phyloP scores from a whole-genome alignment of 2,797 vertebrate species.

The Crocidura indochinensis region DNA sequence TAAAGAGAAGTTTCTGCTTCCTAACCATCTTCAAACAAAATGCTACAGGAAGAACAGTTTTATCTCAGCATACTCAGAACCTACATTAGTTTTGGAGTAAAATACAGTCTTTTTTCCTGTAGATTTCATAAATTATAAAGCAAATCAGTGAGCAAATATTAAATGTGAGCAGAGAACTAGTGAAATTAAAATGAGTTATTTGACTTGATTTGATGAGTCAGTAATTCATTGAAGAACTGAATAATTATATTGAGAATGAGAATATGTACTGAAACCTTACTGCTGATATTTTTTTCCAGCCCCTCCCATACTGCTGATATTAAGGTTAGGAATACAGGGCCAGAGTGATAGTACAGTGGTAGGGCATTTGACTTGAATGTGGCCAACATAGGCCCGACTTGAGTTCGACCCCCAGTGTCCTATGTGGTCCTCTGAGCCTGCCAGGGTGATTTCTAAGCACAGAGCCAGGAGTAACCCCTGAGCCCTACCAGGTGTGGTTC shows the following conservation, averaged over 20 bases:
- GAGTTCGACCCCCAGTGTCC: too few relatives aligned
- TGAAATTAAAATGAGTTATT: slow-evolving; percentile 32
- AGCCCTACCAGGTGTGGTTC: too few relatives aligned
- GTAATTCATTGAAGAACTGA: neutral
- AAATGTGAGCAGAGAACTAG: slow-evolving; percentile 21
- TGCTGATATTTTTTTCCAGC: neutral
- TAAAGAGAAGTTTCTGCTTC: neutral
- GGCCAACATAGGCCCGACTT: too few relatives aligned
- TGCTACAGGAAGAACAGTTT: neutral
- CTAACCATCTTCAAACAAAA: neutral
- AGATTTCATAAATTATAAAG: slow-evolving; percentile 67
- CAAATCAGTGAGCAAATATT: slow-evolving; percentile 54
- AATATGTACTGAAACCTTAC: neutral
- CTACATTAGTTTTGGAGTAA: slow-evolving; percentile 48
- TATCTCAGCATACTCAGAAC: slow-evolving; percentile 40
- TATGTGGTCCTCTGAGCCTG: too few relatives aligned
- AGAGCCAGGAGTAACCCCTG: too few relatives aligned
- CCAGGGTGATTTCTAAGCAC: too few relatives aligned
- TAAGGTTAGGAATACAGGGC: too few relatives aligned
- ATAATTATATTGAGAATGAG: neutral
- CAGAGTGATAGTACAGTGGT: too few relatives aligned
- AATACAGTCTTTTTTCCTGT: slow-evolving; percentile 29
- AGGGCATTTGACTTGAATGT: too few relatives aligned
- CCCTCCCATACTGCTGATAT: too few relatives aligned
- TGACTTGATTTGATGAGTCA: neutral